Base-by-base conservation (phyloP, 2,888 invertebrate genomes). In the Caenorhabditis doughertyi region DNA sequence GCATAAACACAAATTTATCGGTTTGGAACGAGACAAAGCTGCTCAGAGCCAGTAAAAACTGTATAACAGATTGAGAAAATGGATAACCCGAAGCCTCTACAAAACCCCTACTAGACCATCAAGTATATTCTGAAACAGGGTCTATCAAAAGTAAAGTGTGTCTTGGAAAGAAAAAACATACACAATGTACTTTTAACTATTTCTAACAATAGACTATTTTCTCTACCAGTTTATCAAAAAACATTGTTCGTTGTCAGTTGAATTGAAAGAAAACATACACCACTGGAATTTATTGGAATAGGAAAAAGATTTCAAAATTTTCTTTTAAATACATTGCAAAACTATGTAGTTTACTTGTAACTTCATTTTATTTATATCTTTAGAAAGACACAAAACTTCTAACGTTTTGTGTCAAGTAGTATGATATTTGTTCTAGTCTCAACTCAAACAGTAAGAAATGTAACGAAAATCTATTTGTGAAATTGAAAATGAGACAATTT, bases 341-440 rank as follows among this genome's bases (percentile, higher is more conserved):
- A 39, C 21, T 23, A 42, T 13, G 11, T 7, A 35, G 29, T 53
- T 8, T 13, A 13, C 39, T 39, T 9, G 13, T 13, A 9, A 13
- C 16, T 39, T 32, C 16, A 13, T 16, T 55, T 55, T 68, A 55
- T 55, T 68, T 68, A 68, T 55, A 51, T 53, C 68, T 55, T n/a
- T 21, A 32, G 35, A 67, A 9, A 67, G 18, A 53, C 55, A 21
- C 35, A 53, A 55, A n/a, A n/a, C n/a, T n/a, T n/a, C n/a, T n/a
- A n/a, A n/a, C n/a, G n/a, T 27, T 62, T 62, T 62, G 62, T 53
- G 68, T 68, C 68, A 55, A 68, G 68, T 68, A 32, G 18, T 25
- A n/a, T n/a, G n/a, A n/a, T 70, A 35, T 70, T 70, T 70, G 56
- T 58, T 70, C 21, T 70, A 32, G 70, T 39, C 39, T 8, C 70